Conservation (phyloP, 2,888 invertebrate species). For the Galeruca laticollis region DNA sequence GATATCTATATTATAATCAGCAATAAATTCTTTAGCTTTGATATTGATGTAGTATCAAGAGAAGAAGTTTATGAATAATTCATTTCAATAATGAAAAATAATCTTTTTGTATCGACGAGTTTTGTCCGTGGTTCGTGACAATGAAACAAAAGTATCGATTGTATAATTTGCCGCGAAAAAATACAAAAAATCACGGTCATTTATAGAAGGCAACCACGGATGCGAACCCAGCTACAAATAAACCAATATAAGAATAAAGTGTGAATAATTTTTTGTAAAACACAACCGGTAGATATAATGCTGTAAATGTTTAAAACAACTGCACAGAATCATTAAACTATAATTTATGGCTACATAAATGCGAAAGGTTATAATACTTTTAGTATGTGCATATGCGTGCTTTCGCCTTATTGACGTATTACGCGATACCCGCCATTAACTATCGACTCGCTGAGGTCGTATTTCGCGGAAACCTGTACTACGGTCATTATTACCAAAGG, state of each 20-base stretch:
- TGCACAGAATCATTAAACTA: conserved; percentile 67
- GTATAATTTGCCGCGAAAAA: conserved; percentile 8
- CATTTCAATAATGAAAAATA: background rate
- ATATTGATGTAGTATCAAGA: no score
- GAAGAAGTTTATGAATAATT: background rate
- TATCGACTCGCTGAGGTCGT: conserved; percentile 27
- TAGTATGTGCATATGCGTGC: conserved; percentile 63
- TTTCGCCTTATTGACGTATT: conserved; percentile 58
- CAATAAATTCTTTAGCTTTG: no score
- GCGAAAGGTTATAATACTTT: conserved; percentile 67
- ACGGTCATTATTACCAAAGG: conserved; percentile 37
- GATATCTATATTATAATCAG: no score
- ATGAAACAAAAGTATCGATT: conserved; percentile 12
- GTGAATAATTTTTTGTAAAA: conserved; percentile 61
- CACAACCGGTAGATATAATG: conserved; percentile 53
- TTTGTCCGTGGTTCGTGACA: conserved; percentile 8
- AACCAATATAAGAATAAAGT: conserved; percentile 53
- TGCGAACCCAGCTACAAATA: conserved; percentile 52
- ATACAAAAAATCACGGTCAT: background rate
- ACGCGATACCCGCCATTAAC: conserved; percentile 50
- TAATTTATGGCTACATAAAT: conserved; percentile 66
- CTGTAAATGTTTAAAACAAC: conserved; percentile 65
- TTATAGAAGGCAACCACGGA: conserved; percentile 8
- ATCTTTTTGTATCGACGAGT: background rate
- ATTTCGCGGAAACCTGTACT: conserved; percentile 32